Base-by-base conservation (phyloP, 2,888 invertebrate species). In the Lasioglossum oenotherae region DNA sequence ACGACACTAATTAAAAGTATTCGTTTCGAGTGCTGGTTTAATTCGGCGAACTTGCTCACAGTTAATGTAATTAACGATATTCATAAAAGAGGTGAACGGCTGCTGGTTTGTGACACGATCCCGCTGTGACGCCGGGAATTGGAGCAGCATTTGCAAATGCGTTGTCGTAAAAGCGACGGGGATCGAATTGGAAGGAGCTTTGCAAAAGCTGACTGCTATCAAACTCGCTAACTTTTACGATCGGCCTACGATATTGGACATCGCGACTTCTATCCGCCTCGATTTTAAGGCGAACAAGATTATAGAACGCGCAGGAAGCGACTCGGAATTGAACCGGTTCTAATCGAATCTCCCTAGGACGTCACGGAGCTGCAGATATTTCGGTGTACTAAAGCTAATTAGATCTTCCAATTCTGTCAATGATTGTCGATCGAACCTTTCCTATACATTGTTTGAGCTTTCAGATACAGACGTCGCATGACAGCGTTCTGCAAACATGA, bases 151-250 rank as follows among this genome's bases (percentile, higher is more conserved):
- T 84, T 80, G 81, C 80, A 82, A 75, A 85, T 76, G 81, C 67
- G 80, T 84, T 60, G 80, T 86, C 91, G 90, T 91, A 91, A 91
- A 91, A 87, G 74, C 79, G 82, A 83, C 78, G 76, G 81, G 81
- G 85, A 87, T 91, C 87, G 91, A 91, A 88, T 88, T 78, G 82
- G 84, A 82, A 80, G 81, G 76, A 86, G 89, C 85, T 84, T 84
- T 87, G 79, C 80, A 84, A 83, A 75, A 87, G 84, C 88, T 86
- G 86, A 80, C 85, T 91, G 80, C 86, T 84, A 89, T 91, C 89
- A 72, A 87, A 87, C 84, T 85, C 80, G 85, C 90, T 90, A 91
- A 91, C 91, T 91, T 91, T 91, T 91, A 91, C 88, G 91, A 89
- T 64, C 86, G 82, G 81, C 83, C 85, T 67, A 82, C 84, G 84